Evolutionary conservation across 2,113 vertebrate genomes (phyloP).

Genomic region (Nyctibius bracteatus): DNA sequence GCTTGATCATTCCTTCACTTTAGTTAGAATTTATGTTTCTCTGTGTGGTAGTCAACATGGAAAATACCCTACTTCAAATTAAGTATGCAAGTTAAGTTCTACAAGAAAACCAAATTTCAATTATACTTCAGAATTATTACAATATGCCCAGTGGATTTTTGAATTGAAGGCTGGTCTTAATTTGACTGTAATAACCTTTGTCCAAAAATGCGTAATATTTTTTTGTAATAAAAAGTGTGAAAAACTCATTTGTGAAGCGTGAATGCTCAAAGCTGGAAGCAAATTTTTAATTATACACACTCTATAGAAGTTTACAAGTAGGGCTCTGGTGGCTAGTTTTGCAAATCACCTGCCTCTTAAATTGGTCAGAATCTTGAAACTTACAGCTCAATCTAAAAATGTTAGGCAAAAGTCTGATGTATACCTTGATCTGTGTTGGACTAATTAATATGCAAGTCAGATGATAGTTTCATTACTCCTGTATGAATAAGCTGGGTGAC

Average conservation of each 20-base stretch:
- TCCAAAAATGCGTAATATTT: background rate
- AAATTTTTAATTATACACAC: conserved; percentile 2
- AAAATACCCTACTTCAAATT: background rate
- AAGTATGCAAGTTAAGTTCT: background rate
- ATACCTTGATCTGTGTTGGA: background rate
- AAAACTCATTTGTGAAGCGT: background rate
- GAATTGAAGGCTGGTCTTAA: background rate
- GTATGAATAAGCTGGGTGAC: background rate
- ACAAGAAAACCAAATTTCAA: background rate
- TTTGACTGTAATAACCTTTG: background rate
- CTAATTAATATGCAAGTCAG: conserved; percentile 25
- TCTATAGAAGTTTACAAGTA: background rate
- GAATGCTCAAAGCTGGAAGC: background rate
- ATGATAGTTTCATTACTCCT: background rate
- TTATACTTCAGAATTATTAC: background rate
- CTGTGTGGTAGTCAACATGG: background rate
- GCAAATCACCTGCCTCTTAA: background rate
- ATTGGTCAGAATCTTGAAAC: background rate
- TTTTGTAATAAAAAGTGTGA: background rate
- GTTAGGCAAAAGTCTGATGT: background rate
- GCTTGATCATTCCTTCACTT: background rate
- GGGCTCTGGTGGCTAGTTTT: conserved; percentile 1
- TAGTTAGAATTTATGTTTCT: background rate
- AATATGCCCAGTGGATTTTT: background rate
- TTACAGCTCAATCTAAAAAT: background rate